Evolutionary conservation across 2,797 vertebrate genomes (phyloP), one percentile per base, ranked within the genome.

Genomic region (Mormyrops boulengeri): DNA sequence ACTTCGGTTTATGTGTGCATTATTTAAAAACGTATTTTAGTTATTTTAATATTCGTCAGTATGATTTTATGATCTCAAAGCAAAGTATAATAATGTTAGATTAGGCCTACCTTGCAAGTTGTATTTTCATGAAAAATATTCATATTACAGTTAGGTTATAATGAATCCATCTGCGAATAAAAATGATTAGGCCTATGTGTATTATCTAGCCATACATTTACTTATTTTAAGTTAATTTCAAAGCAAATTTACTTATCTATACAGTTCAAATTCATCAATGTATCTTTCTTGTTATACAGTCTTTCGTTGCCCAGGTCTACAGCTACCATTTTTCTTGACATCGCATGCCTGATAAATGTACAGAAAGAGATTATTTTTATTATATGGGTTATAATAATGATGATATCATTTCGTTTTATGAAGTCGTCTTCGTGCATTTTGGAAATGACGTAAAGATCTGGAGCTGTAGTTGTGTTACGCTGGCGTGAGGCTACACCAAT

Each of bases 191-290:
- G n/a, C 47, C 22, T 85, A 22, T 62, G n/a, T 62, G 57, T 62
- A 52, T 85, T 85, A 49, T 7, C 82, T 12, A 47, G 17, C 44
- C 14, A 50, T 50, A 50, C 1, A 19, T 26, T 85, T 50, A 85
- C 82, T 85, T 85, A 85, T 85, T 85, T 85, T n/a, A 85, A 49
- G 22, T 49, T 85, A 11, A 30, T 85, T 52, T 50, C 82, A 85
- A 52, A 49, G 44, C 82, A 85, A 85, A 52, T 52, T 52, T 12
- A 52, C 19, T 22, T 85, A 52, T 47, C 22, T 52, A 7, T 50
- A 85, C 47, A 49, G 19, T n/a, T 84, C 19, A 85, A 50, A 84
- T 38, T 7, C 44, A n/a, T 84, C 19, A 12, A 4, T 49, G 8
- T 52, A 14, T 85, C 44, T 85, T 85, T 47, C 19, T 41, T 85